Conservation (phyloP, 23 tunicate genomes). For the Ascidia mentula region DNA sequence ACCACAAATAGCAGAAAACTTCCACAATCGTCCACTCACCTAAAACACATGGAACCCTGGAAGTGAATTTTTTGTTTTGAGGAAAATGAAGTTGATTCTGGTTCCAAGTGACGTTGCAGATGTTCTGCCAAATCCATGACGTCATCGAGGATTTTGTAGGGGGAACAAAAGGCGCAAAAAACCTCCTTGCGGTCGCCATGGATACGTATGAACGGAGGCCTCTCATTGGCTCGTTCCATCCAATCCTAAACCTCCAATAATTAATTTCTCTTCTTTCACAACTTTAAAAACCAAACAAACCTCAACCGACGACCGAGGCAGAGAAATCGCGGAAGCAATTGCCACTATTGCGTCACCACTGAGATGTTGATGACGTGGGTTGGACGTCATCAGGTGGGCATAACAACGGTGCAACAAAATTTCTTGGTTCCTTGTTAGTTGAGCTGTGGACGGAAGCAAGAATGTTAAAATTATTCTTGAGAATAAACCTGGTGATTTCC, state of each 20-base stretch:
- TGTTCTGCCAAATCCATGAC: neutral
- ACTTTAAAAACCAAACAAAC: neutral
- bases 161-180: neutral
- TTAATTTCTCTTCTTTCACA: neutral
- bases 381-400: neutral
- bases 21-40: too few relatives aligned
- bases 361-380: neutral
- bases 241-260: neutral
- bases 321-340: neutral
- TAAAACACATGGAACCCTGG: conserved; percentile 3
- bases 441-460: neutral
- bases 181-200: neutral
- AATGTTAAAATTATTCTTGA: too few relatives aligned
- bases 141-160: neutral
- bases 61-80: neutral
- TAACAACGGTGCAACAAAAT: conserved; percentile 1
- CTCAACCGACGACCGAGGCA: neutral
- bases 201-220: neutral
- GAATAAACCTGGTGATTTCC: too few relatives aligned
- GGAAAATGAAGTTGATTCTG: neutral
- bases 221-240: neutral
- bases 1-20: too few relatives aligned
- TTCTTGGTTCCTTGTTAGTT: neutral
- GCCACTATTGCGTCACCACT: neutral
- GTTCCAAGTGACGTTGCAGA: neutral